These are phyloP conservation scores for Clamator glandarius DNA, from an alignment of 2,797 vertebrate species.

Conservation along the genomic window DNA sequence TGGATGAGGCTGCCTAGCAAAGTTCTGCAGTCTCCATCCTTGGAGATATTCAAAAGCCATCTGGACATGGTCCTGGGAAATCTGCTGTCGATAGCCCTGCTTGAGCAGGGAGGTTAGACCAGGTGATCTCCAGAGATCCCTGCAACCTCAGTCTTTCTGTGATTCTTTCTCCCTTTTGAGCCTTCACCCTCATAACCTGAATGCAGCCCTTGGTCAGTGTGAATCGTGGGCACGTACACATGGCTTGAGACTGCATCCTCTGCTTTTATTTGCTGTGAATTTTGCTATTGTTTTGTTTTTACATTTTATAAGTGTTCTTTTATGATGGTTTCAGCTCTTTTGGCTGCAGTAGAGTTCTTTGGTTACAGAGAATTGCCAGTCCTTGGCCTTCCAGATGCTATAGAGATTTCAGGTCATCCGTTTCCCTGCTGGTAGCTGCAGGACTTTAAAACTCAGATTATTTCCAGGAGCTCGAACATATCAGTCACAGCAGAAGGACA, in stretches of 20 bases:
- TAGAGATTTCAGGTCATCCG: not conserved
- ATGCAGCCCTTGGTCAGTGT: accelerated
- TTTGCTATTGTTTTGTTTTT: not conserved
- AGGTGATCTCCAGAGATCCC: not conserved
- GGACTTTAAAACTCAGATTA: not conserved
- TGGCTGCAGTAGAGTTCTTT: not conserved
- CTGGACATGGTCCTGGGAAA: not conserved
- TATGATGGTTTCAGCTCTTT: not conserved
- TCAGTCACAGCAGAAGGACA: not conserved
- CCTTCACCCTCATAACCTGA: not conserved
- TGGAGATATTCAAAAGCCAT: not conserved
- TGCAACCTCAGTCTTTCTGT: not conserved
- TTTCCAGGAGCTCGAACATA: not conserved
- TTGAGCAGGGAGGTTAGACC: not conserved
- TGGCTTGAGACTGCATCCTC: not conserved
- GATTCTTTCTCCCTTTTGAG: not conserved
- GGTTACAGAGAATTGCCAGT: not conserved
- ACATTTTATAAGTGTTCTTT: not conserved
- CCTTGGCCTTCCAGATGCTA: not conserved
- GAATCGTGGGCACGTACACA: not conserved
- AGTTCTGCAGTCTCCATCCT: not conserved
- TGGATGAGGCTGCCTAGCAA: not conserved
- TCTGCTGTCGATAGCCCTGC: not conserved
- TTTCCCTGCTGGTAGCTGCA: not conserved
- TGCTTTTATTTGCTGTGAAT: not conserved